phyloP scores from a whole-genome alignment of 2,797 vertebrate genomes.

The Ficedula albicollis region DNA sequence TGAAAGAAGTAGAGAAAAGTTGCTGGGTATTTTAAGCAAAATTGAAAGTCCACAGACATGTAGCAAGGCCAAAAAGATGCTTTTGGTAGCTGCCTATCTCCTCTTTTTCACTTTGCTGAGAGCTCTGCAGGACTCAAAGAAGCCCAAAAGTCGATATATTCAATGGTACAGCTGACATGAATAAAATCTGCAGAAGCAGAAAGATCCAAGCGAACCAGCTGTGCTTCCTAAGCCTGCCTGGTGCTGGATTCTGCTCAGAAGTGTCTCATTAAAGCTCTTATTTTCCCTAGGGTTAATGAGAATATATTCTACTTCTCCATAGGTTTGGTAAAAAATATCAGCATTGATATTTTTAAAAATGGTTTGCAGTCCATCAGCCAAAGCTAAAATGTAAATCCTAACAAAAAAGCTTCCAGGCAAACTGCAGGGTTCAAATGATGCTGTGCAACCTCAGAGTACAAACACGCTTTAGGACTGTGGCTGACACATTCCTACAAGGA shows the following conservation, averaged over 20 bases:
- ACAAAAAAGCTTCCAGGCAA: neutral
- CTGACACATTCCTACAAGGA: fast-evolving
- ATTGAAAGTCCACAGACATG: neutral
- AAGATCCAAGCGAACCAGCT: neutral
- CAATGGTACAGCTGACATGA: neutral
- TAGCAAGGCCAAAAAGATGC: neutral
- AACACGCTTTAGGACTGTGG: fast-evolving
- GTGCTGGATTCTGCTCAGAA: neutral
- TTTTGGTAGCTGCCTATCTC: neutral
- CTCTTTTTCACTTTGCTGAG: neutral
- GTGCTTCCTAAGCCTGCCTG: neutral
- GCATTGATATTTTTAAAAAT: neutral
- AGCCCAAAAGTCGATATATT: neutral
- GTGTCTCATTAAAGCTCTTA: neutral
- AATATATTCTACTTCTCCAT: neutral
- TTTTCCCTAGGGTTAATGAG: neutral
- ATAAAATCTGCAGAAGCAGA: neutral
- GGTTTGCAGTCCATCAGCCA: neutral
- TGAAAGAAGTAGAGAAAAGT: neutral
- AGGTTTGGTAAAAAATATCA: neutral
- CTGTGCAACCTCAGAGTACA: neutral
- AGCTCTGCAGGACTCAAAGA: neutral
- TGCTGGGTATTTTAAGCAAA: neutral
- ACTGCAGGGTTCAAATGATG: neutral
- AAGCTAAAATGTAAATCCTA: neutral